These are phyloP conservation scores for Psittacara wagleri DNA, from an alignment of 2,113 vertebrate genomes.

Conservation along the genomic window DNA sequence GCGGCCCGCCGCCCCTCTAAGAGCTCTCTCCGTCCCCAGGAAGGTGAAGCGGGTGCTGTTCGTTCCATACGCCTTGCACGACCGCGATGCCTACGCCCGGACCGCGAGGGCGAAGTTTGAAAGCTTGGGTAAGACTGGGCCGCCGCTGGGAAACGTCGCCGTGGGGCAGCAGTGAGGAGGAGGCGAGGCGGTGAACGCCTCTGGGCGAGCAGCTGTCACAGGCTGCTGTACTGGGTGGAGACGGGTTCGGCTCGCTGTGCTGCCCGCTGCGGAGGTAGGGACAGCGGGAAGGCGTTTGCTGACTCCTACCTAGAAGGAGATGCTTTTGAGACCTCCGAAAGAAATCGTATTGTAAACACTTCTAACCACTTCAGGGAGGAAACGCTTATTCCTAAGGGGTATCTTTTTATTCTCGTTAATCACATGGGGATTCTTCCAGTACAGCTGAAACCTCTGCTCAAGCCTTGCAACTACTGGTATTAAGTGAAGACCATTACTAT, in stretches of 20 bases:
- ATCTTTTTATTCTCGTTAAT: background rate
- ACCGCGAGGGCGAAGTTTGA: slow-evolving; percentile 78
- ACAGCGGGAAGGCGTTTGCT: rapidly evolving
- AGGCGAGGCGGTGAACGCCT: background rate
- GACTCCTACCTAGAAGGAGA: rapidly evolving
- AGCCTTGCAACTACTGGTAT: rapidly evolving
- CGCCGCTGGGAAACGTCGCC: no score
- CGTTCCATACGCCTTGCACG: slow-evolving; percentile 83
- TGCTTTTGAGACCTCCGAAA: background rate
- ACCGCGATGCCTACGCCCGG: slow-evolving; percentile 78
- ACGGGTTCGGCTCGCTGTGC: background rate
- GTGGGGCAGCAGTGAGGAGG: background rate
- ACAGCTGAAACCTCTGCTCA: background rate
- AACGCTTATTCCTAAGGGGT: background rate
- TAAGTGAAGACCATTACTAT: background rate
- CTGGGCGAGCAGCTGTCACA: rapidly evolving
- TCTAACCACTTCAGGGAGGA: background rate
- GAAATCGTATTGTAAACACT: background rate
- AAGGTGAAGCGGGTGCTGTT: slow-evolving; percentile 81
- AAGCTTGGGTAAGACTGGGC: slow-evolving; percentile 72
- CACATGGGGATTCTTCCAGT: background rate
- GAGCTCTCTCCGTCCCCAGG: slow-evolving; percentile 39
- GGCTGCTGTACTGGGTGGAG: rapidly evolving
- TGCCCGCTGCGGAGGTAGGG: rapidly evolving
- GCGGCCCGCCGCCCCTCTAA: background rate